These are phyloP conservation scores for Rosalia funebris DNA, from an alignment of 2,888 invertebrate genomes.

Conservation along the genomic window DNA sequence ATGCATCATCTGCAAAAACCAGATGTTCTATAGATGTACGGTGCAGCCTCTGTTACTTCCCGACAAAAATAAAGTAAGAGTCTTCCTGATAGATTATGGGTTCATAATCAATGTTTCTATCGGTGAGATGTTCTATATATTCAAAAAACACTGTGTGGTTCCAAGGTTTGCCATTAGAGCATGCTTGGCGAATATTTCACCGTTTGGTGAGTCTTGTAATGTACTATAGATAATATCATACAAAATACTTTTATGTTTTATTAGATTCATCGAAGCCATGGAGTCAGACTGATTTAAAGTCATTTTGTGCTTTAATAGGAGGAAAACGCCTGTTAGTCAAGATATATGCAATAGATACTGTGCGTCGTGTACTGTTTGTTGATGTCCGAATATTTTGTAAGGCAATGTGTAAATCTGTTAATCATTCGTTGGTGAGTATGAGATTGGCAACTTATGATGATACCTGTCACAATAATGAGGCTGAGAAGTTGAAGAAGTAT, in stretches of 20 bases:
- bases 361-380: slow-evolving; percentile 24
- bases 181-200: slow-evolving; percentile 23
- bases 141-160: slow-evolving; percentile 26
- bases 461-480: neutral
- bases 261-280: slow-evolving; percentile 27
- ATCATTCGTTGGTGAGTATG: slow-evolving; percentile 13
- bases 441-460: slow-evolving; percentile 15
- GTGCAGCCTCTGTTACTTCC: slow-evolving; percentile 27
- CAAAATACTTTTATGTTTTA: neutral
- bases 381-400: slow-evolving; percentile 8
- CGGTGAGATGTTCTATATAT: slow-evolving; percentile 23
- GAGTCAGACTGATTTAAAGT: slow-evolving; percentile 20
- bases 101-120: slow-evolving; percentile 17
- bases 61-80: slow-evolving; percentile 20
- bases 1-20: neutral
- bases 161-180: slow-evolving; percentile 34
- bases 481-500: slow-evolving; percentile 20
- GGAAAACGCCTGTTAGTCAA: slow-evolving; percentile 17
- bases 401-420: slow-evolving; percentile 1
- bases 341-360: slow-evolving; percentile 22
- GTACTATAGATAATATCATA: no score
- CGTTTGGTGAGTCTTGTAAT: slow-evolving; percentile 1
- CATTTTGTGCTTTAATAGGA: slow-evolving; percentile 20
- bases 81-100: slow-evolving; percentile 34
- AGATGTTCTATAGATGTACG: slow-evolving; percentile 4